These are phyloP conservation scores for Halictus rubicundus DNA, from an alignment of 1,140 invertebrate species.

Conservation along the genomic window DNA sequence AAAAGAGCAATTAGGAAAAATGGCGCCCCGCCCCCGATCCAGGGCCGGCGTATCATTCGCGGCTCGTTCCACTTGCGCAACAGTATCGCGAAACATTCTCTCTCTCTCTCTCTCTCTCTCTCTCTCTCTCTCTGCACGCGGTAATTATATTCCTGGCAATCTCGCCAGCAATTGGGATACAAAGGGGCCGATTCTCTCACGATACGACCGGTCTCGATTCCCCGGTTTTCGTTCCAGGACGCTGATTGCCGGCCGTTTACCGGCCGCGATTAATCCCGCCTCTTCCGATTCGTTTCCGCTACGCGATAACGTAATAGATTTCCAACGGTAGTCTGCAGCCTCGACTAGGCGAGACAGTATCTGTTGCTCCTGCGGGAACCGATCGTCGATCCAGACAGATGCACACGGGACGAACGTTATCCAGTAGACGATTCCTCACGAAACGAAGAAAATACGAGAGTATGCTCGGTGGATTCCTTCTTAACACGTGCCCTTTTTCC, in stretches of 20 bases:
- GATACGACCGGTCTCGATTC: background rate
- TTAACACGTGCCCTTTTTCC: no score
- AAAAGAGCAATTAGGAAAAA: no score
- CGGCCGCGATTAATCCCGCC: background rate
- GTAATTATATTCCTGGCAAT: background rate
- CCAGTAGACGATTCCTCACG: no score
- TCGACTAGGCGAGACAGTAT: background rate
- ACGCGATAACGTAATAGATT: background rate
- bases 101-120: background rate
- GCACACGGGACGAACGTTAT: no score
- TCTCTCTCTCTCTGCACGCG: background rate
- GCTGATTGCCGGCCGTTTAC: background rate
- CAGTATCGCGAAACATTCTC: background rate
- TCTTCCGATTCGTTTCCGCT: background rate
- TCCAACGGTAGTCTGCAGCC: background rate
- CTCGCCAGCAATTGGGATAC: background rate
- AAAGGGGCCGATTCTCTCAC: constrained; percentile 2
- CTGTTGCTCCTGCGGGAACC: background rate
- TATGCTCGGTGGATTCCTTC: no score
- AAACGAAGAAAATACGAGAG: no score
- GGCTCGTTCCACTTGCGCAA: background rate
- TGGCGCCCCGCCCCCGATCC: no score
- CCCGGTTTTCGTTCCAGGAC: background rate
- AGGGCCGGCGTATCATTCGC: no score
- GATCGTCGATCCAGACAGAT: no score